Evolutionary conservation across 2,797 vertebrate species (phyloP).

Genomic region (Silurus aristotelis): DNA sequence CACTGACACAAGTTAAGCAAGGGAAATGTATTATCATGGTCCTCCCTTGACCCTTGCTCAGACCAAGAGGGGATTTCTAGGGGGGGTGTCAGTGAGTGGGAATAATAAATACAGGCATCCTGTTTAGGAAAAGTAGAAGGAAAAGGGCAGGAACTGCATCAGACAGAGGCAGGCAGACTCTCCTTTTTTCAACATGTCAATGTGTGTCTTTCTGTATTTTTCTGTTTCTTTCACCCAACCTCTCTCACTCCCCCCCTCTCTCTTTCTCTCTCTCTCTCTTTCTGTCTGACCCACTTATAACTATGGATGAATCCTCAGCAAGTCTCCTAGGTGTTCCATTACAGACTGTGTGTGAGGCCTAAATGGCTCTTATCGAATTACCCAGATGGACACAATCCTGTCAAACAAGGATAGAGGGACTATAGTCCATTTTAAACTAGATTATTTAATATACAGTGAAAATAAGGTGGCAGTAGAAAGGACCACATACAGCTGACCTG

Average conservation of each 20-base stretch:
- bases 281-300: conserved; percentile 53
- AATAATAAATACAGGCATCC: conserved; percentile 45
- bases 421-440: conserved; percentile 38
- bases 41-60: conserved; percentile 1
- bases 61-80: conserved; percentile 5
- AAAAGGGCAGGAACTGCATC: conserved; percentile 41
- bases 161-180: conserved; percentile 28
- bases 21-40: not conserved
- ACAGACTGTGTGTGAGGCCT: conserved; percentile 37
- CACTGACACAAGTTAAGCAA: not conserved
- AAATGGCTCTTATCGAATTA: conserved; percentile 62
- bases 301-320: conserved; percentile 52
- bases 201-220: not conserved
- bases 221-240: conserved; percentile 24
- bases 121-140: conserved; percentile 38
- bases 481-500: conserved; percentile 9
- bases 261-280: conserved; percentile 31
- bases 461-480: not conserved
- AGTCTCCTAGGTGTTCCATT: conserved; percentile 49
- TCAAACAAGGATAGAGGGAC: conserved; percentile 15
- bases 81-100: not conserved
- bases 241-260: not conserved
- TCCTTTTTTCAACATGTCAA: conserved; percentile 8
- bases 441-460: conserved; percentile 28
- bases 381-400: conserved; percentile 53